A percentile compares a stretch with the other conserved stretches of the same genome.
Evolutionary conservation across 2,797 vertebrate genomes (phyloP).

Genomic region (Falco novaeseelandiae): DNA sequence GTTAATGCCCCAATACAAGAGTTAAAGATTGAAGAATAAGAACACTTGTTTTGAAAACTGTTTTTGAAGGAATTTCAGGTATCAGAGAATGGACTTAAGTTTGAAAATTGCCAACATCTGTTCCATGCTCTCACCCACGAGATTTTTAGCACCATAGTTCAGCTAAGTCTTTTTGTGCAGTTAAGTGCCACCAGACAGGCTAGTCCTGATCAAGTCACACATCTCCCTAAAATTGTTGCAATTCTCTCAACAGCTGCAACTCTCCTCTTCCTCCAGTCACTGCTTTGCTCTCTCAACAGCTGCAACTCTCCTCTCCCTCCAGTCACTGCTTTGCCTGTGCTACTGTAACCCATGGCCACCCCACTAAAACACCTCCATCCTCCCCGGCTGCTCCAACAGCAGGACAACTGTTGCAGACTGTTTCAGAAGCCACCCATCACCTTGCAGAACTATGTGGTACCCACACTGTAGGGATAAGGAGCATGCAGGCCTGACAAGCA

Average conservation of each 20-base stretch:
- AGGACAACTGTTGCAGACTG: background rate
- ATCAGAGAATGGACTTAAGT: background rate
- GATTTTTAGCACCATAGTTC: background rate
- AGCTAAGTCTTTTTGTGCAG: background rate
- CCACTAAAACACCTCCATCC: fast-evolving
- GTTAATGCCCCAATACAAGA: background rate
- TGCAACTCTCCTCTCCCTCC: background rate
- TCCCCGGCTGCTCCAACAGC: background rate
- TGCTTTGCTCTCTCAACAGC: background rate
- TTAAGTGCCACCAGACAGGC: background rate
- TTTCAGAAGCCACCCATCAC: background rate
- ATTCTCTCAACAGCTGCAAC: background rate
- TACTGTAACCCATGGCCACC: background rate
- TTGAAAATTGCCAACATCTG: background rate
- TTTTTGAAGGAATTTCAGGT: background rate
- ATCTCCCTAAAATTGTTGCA: background rate
- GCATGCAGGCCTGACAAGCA: background rate
- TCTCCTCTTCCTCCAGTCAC: background rate
- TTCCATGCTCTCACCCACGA: background rate
- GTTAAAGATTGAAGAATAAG: background rate
- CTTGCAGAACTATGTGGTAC: background rate
- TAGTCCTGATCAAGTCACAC: background rate
- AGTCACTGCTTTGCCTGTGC: background rate
- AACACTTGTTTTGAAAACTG: background rate
- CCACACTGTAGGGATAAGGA: background rate